Conservation (phyloP, 2,888 invertebrate species). For the Helleia helle region DNA sequence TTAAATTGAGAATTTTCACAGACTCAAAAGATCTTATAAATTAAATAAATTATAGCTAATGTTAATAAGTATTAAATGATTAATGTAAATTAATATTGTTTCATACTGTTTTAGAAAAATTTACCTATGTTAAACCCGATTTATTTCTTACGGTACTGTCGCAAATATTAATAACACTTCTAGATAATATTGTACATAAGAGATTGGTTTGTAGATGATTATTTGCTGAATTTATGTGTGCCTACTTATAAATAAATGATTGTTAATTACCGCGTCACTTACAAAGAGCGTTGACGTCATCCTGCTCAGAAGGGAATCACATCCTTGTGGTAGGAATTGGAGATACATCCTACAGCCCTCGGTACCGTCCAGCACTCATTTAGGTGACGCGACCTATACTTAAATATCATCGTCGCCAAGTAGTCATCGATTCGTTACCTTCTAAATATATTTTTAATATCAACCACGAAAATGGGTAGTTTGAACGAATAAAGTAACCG, state of each 20-base stretch:
- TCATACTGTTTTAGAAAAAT: slow-evolving; percentile 70
- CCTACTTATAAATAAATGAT: slow-evolving; percentile 38
- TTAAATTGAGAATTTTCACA: slow-evolving; percentile 63
- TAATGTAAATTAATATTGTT: slow-evolving; percentile 64
- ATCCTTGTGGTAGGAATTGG: too few relatives aligned
- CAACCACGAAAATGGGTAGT: too few relatives aligned
- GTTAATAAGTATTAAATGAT: slow-evolving; percentile 68
- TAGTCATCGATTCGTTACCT: slow-evolving; percentile 24
- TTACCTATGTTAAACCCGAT: slow-evolving; percentile 68
- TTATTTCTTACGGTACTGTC: slow-evolving; percentile 50
- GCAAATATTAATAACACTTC: slow-evolving; percentile 34
- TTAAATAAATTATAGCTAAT: slow-evolving; percentile 52
- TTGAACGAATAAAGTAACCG: too few relatives aligned
- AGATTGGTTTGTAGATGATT: slow-evolving; percentile 49
- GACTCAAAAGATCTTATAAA: slow-evolving; percentile 66
- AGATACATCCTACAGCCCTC: too few relatives aligned
- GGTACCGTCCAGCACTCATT: too few relatives aligned
- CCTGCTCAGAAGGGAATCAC: too few relatives aligned
- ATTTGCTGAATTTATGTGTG: slow-evolving; percentile 60
- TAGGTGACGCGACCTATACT: too few relatives aligned
- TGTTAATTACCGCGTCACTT: too few relatives aligned
- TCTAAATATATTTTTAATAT: background rate
- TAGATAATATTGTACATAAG: slow-evolving; percentile 52
- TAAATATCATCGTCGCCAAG: slow-evolving; percentile 35
- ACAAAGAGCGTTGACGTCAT: too few relatives aligned